Conservation (phyloP, 2,797 vertebrate species). For the Lepus townsendii region DNA sequence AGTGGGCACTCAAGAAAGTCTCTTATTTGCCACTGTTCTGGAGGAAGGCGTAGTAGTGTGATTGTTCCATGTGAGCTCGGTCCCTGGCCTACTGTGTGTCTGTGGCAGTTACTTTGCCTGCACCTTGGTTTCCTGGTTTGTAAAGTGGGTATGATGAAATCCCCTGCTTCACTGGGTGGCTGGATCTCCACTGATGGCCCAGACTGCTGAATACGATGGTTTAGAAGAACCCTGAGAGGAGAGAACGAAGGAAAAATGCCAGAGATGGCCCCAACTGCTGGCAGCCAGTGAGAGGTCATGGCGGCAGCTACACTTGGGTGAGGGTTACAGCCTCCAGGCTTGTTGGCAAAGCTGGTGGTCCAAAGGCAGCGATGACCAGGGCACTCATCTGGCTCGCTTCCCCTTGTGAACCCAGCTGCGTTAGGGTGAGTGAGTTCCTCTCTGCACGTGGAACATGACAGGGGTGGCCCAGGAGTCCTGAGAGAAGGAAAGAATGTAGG, state of each 20-base stretch:
- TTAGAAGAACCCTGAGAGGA: background rate
- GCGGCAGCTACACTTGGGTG: rapidly evolving
- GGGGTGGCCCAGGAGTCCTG: background rate
- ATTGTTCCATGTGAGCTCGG: background rate
- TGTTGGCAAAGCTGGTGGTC: background rate
- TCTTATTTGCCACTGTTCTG: background rate
- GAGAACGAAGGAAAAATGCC: background rate
- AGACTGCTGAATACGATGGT: background rate
- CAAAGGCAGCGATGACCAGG: too few species aligned
- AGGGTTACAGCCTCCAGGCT: background rate
- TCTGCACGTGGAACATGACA: background rate
- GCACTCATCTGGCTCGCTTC: background rate
- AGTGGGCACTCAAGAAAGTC: background rate
- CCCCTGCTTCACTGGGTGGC: background rate
- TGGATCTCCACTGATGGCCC: background rate
- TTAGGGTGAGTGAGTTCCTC: slow-evolving; percentile 36
- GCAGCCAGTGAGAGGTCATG: background rate
- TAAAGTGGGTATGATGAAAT: background rate
- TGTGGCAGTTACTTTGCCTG: background rate
- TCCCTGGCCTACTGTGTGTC: background rate
- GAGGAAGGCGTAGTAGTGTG: rapidly evolving
- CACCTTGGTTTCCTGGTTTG: background rate
- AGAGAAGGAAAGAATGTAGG: background rate
- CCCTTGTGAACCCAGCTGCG: background rate
- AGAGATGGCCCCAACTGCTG: too few species aligned